Evolutionary conservation across 1,140 invertebrate genomes (phyloP).

Genomic region (Mactra quadrangularis): DNA sequence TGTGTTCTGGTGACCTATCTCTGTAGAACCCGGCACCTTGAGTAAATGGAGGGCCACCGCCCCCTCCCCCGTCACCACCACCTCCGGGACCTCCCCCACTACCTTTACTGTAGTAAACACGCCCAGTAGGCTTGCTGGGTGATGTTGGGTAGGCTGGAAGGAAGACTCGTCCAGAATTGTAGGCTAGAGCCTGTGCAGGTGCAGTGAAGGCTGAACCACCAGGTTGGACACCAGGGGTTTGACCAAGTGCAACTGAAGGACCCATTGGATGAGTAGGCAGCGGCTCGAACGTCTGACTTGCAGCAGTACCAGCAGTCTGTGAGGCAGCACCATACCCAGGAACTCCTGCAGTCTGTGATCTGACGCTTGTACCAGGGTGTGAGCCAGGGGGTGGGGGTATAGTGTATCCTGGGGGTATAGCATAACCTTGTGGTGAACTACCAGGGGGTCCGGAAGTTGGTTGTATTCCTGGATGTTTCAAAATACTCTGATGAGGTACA

Average conservation of each 20-base stretch:
- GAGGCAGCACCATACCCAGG: conserved; percentile 16
- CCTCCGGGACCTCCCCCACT: conserved; percentile 49
- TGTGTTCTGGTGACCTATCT: conserved; percentile 36
- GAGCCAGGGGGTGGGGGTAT: conserved; percentile 43
- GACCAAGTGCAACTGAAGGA: conserved; percentile 50
- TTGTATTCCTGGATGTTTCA: conserved; percentile 52
- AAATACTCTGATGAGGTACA: conserved; percentile 24
- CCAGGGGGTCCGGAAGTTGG: conserved; percentile 31
- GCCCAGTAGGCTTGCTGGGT: conserved; percentile 32
- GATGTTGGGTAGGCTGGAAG: conserved; percentile 57
- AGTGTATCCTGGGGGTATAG: conserved; percentile 48
- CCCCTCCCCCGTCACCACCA: conserved; percentile 19
- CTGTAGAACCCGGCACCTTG: conserved; percentile 8
- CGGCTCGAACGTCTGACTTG: conserved; percentile 36
- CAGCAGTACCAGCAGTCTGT: conserved; percentile 44
- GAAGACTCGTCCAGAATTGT: conserved; percentile 53
- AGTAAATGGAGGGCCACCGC: not conserved
- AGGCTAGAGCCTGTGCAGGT: conserved; percentile 48
- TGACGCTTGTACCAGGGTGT: not conserved
- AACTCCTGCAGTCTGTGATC: not conserved
- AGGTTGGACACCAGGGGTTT: not conserved
- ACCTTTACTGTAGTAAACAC: conserved; percentile 49
- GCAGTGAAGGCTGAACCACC: conserved; percentile 51
- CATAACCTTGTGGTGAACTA: conserved; percentile 23
- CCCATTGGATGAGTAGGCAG: conserved; percentile 44